Evolutionary conservation across 1,140 invertebrate species (phyloP).

Genomic region (Oncopodura yosiiana): DNA sequence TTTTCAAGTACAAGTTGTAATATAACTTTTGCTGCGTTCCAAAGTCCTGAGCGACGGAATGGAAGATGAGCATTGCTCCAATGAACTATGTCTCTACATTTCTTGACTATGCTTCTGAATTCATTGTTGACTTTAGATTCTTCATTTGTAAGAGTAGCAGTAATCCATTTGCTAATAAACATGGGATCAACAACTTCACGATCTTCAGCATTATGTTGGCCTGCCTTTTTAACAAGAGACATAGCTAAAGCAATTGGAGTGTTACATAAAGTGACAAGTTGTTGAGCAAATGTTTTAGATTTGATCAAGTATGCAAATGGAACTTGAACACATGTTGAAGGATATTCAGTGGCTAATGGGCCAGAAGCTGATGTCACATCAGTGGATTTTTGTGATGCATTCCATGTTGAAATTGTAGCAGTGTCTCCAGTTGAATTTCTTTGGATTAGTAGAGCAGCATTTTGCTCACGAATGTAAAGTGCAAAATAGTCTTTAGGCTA

Average conservation of each 20-base stretch:
- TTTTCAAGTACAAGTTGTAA: background rate
- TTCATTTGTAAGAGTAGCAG: background rate
- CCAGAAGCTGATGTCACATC: background rate
- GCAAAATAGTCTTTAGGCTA: background rate
- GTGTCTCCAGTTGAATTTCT: background rate
- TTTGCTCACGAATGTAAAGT: slow-evolving; percentile 4
- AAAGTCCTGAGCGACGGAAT: slow-evolving; percentile 2
- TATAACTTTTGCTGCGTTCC: background rate
- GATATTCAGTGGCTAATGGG: background rate
- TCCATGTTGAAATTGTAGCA: background rate
- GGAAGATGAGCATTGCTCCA: background rate
- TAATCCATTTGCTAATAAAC: background rate
- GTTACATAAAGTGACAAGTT: background rate
- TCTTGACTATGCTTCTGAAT: slow-evolving; percentile 3
- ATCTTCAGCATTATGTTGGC: background rate
- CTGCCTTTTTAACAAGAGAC: background rate
- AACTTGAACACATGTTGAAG: slow-evolving; percentile 1
- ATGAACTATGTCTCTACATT: background rate
- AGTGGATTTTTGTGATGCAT: background rate
- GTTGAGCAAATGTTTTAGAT: background rate
- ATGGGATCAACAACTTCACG: slow-evolving; percentile 1
- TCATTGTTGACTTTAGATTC: background rate
- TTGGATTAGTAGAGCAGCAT: background rate
- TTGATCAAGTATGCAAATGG: background rate
- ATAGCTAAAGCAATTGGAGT: background rate